Base-by-base conservation (phyloP, 2,797 vertebrate genomes). In the Trematomus bernacchii region DNA sequence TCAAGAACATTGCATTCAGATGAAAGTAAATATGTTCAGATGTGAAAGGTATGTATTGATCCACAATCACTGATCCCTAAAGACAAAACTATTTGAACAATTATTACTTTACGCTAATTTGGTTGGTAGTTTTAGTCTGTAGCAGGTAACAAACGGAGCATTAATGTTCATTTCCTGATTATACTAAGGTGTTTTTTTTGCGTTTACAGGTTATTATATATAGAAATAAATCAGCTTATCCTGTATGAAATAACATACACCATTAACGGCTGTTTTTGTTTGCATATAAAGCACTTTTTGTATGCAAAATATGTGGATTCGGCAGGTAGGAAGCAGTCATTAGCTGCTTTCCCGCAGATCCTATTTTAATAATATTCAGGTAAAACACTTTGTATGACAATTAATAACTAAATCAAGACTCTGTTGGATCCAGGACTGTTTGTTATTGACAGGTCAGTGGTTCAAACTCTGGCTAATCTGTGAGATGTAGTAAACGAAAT, bases 271-370 rank as follows among this genome's bases (percentile, higher is more conserved):
- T 7, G 3, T 21, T 40, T 40, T 19, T 0, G 55, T 71, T 74
- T 80, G 70, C 71, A 58, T 77, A 3, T 12, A 2, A 60, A 11
- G 15, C 21, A 40, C 7, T 33, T 12, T 18, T 9, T 8, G 19
- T 27, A 65, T 74, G 73, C 58, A 73, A 76, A 80, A 7, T 4
- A 1, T 19, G 30, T 6, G 37, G 71, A n/a, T 52, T 9, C 0
- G 8, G 4, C 30, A 50, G 27, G 68, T 7, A n/a, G 40, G 43
- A 57, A 15, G 37, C 0, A 1, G 42, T 53, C 57, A 23, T 33
- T 21, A 1, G 13, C 55, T 19, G 47, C 55, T 62, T 30, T 37
- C 4, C 64, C 13, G 15, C 23, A 46, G 16, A 54, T 44, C n/a
- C 12, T 16, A 13, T 65, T 79, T 64, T 21, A 14, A 6, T 16